Percentiles rank a stretch among this genome's conserved stretches.
Conservation (phyloP, 2,113 vertebrate genomes). For the Brachyhypopomus gauderio region DNA sequence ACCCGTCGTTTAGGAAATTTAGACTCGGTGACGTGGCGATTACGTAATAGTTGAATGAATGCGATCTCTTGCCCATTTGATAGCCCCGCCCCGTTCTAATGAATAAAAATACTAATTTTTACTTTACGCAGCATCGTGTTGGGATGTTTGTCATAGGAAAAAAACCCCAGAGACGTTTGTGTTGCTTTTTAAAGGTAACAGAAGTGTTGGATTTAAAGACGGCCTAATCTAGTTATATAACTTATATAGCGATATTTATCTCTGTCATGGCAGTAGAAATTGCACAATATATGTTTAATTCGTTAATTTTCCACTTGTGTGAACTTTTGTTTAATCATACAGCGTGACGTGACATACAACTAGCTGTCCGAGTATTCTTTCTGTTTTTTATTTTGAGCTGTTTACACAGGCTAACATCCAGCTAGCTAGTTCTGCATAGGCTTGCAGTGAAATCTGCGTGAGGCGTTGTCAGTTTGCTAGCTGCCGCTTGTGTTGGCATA, state of each 20-base stretch:
- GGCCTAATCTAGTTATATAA: no score
- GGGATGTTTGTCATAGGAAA: neutral
- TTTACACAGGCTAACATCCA: neutral
- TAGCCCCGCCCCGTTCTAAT: constrained; percentile 2
- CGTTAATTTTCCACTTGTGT: no score
- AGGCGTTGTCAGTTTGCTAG: neutral
- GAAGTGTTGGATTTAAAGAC: neutral
- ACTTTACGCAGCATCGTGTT: neutral
- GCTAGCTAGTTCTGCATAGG: no score
- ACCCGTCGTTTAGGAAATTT: no score
- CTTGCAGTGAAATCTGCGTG: neutral
- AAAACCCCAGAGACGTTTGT: neutral
- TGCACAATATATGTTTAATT: no score
- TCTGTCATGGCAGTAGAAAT: no score
- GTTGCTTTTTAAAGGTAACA: neutral
- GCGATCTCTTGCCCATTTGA: neutral
- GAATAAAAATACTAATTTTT: neutral
- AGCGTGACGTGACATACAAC: no score
- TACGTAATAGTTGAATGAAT: neutral
- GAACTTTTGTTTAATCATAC: no score
- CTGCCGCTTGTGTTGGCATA: neutral
- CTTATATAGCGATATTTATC: no score
- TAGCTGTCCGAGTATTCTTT: neutral
- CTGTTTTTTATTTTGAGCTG: neutral
- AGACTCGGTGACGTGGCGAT: neutral